Conservation (phyloP, 1,140 invertebrate genomes). For the Danaus melanippus region DNA sequence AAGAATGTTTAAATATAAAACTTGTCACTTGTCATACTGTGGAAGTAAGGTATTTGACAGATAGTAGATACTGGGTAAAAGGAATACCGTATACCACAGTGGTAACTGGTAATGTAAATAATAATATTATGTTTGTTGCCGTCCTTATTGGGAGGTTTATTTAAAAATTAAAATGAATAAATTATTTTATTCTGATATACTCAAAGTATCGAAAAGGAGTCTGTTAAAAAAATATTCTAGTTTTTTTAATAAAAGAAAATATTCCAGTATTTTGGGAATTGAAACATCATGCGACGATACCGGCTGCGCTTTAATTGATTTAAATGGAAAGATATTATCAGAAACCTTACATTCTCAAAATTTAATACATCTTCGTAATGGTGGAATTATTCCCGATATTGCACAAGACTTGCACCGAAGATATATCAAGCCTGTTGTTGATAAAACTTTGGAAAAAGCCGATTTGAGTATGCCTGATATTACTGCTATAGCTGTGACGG, state of each 20-base stretch:
- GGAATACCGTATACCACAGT: too few species aligned
- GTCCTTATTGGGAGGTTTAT: too few species aligned
- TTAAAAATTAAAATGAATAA: too few species aligned
- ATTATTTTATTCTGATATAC: too few species aligned
- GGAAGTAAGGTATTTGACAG: too few species aligned
- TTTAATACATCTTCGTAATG: conserved; percentile 84
- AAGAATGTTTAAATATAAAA: too few species aligned
- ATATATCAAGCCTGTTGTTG: conserved; percentile 84
- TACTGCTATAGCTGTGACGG: conserved; percentile 91
- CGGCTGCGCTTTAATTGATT: conserved; percentile 89
- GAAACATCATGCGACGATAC: conserved; percentile 99
- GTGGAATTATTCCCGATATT: conserved; percentile 92
- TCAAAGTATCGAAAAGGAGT: too few species aligned
- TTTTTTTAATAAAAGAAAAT: conserved; percentile 3
- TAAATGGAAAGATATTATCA: conserved; percentile 80
- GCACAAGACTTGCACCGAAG: conserved; percentile 86
- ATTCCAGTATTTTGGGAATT: conserved; percentile 80
- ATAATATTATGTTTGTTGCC: too few species aligned
- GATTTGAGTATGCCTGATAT: conserved; percentile 80
- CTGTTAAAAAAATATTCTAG: too few species aligned
- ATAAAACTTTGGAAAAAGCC: conserved; percentile 78
- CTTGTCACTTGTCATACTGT: too few species aligned
- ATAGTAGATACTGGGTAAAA: too few species aligned
- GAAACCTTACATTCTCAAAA: conserved; percentile 86
- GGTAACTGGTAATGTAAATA: too few species aligned